These are phyloP conservation scores for Epiblema foenella DNA, from an alignment of 2,888 invertebrate species.

Conservation along the genomic window DNA sequence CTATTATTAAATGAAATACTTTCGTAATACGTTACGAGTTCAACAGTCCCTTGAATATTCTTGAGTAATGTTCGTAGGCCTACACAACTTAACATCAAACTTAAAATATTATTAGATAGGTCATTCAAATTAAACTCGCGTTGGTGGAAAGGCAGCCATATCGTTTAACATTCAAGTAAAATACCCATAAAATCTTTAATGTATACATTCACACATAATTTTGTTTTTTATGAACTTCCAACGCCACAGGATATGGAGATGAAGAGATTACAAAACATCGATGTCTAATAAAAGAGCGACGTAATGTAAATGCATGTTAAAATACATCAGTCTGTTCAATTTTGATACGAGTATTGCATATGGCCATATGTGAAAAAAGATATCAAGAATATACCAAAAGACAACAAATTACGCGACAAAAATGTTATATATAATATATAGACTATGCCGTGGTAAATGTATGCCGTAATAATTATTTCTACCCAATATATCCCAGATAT, in stretches of 20 bases:
- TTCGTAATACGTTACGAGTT: slow-evolving; percentile 1
- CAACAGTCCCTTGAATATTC: slow-evolving; percentile 4
- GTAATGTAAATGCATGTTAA: not conserved
- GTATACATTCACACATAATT: slow-evolving; percentile 47
- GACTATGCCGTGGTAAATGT: not conserved
- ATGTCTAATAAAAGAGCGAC: slow-evolving; percentile 5
- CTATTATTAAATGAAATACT: too few relatives aligned
- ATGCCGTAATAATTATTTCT: too few relatives aligned
- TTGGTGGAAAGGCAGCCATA: slow-evolving; percentile 36
- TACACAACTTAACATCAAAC: slow-evolving; percentile 39
- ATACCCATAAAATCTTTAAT: slow-evolving; percentile 43
- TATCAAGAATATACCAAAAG: not conserved
- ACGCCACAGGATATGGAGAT: slow-evolving; percentile 27
- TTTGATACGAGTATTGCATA: slow-evolving; percentile 15
- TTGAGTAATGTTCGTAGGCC: not conserved
- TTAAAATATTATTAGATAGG: slow-evolving; percentile 43
- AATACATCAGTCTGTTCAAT: not conserved
- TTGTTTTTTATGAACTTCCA: slow-evolving; percentile 31
- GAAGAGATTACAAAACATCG: slow-evolving; percentile 14
- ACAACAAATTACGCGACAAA: not conserved
- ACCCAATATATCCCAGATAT: too few relatives aligned
- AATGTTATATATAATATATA: too few relatives aligned
- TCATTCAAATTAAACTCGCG: slow-evolving; percentile 42
- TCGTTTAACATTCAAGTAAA: slow-evolving; percentile 18
- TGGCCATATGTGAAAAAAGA: not conserved